Evolutionary conservation across 2,113 vertebrate species (phyloP).

Genomic region (Ammospiza nelsoni): DNA sequence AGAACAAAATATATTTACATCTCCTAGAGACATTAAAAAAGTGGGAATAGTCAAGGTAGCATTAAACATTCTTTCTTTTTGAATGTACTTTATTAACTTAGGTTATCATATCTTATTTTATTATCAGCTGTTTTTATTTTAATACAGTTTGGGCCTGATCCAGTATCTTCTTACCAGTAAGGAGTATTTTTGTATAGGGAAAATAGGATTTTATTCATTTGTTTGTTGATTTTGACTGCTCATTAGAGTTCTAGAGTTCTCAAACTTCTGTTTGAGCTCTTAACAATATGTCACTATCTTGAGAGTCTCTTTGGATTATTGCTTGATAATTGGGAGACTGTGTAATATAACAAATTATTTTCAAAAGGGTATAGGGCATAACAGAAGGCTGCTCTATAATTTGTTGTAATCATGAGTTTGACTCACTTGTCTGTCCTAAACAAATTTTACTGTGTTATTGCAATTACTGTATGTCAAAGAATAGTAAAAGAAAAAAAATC

Average conservation of each 20-base stretch:
- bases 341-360: not conserved
- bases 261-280: slow-evolving; percentile 4
- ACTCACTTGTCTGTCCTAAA: not conserved
- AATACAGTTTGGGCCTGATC: not conserved
- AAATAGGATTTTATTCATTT: not conserved
- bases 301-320: not conserved
- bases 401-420: slow-evolving; percentile 9
- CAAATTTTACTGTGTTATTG: not conserved
- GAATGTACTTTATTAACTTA: not conserved
- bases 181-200: not conserved
- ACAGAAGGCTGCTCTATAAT: slow-evolving; percentile 1
- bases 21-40: not conserved
- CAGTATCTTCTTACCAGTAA: not conserved
- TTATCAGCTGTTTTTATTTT: not conserved
- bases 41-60: not conserved
- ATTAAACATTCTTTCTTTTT: not conserved
- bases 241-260: not conserved
- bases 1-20: not conserved
- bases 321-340: not conserved
- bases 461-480: not conserved
- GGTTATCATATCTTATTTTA: not conserved
- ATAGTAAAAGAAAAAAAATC: not conserved
- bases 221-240: slow-evolving; percentile 21
- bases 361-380: not conserved
- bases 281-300: slow-evolving; percentile 12